A percentile compares a stretch with the other conserved stretches of the same genome.
Evolutionary conservation across 2,113 vertebrate genomes (phyloP).

Genomic region (Epinephelus fuscoguttatus): DNA sequence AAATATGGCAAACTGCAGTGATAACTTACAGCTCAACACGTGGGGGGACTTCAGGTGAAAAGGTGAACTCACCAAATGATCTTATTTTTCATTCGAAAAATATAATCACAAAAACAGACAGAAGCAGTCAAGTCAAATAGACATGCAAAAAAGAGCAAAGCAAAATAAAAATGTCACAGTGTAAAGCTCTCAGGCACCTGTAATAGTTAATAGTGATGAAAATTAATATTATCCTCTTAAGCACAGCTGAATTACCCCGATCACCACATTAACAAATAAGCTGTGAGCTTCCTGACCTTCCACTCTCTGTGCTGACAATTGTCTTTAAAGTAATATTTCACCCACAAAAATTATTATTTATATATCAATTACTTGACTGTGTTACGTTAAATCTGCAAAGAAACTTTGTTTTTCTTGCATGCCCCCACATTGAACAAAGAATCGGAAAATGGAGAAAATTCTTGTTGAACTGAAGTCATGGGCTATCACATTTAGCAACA

Average conservation of each 20-base stretch:
- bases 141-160: background rate
- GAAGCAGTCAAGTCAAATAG: background rate
- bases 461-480: too few species aligned
- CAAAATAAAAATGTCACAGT: background rate
- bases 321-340: too few species aligned
- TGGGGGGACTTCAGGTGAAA: background rate
- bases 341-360: too few species aligned
- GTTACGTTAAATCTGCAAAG: too few species aligned
- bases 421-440: too few species aligned
- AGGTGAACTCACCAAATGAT: slow-evolving; percentile 22
- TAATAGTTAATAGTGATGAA: background rate
- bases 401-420: too few species aligned
- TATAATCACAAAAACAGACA: slow-evolving; percentile 1
- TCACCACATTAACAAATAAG: background rate
- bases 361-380: too few species aligned
- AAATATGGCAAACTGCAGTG: slow-evolving; percentile 11
- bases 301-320: background rate
- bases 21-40: slow-evolving; percentile 7
- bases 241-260: background rate
- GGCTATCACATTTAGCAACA: too few species aligned
- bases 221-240: background rate
- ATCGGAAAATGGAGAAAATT: too few species aligned
- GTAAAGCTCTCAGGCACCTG: background rate
- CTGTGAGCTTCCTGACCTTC: background rate
- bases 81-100: slow-evolving; percentile 26